Conservation (phyloP, 2,888 invertebrate species). For the Hemicrepidius hirtus region DNA sequence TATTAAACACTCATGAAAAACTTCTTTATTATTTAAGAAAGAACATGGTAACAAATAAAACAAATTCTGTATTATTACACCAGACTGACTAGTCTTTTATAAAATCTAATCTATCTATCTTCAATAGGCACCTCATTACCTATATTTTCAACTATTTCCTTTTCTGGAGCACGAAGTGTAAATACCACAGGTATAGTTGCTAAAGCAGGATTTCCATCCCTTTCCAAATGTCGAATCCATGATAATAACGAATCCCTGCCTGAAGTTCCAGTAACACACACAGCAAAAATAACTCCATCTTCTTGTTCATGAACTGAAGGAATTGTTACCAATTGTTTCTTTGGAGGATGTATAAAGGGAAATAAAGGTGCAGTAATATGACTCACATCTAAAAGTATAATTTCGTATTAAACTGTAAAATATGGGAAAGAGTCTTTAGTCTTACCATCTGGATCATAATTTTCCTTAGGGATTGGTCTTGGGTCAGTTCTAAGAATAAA, state of each 20-base stretch:
- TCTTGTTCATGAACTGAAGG: constrained; percentile 93
- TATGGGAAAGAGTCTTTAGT: no score
- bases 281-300: constrained; percentile 90
- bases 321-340: constrained; percentile 68
- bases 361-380: constrained; percentile 77
- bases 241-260: constrained; percentile 94
- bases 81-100: no score
- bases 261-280: constrained; percentile 94
- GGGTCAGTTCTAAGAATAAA: constrained; percentile 87
- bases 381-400: constrained; percentile 79
- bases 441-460: constrained; percentile 81
- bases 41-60: no score
- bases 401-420: no score
- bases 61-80: no score
- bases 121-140: constrained; percentile 9
- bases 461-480: constrained; percentile 71
- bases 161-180: constrained; percentile 80
- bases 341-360: constrained; percentile 71
- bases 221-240: constrained; percentile 90
- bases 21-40: no score
- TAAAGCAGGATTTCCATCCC: constrained; percentile 83
- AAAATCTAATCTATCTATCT: no score
- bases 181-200: constrained; percentile 89
- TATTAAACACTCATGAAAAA: no score
- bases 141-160: constrained; percentile 63